Evolutionary conservation across 2,797 vertebrate genomes (phyloP).

Genomic region (Malurus splendens): DNA sequence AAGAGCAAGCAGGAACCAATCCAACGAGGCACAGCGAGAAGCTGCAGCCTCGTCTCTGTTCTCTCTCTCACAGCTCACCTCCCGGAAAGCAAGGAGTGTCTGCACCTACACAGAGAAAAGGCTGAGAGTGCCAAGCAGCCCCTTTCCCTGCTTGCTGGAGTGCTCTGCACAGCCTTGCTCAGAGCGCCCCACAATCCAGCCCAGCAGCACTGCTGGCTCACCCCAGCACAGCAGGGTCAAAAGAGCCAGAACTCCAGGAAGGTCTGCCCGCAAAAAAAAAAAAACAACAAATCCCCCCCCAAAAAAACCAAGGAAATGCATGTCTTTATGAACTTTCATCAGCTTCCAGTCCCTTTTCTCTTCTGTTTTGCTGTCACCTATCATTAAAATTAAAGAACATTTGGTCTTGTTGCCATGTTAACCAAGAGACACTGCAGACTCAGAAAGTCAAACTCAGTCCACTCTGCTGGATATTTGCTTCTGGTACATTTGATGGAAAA

Average conservation of each 20-base stretch:
- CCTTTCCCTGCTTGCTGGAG: background rate
- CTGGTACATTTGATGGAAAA: background rate
- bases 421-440: background rate
- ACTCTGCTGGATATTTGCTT: background rate
- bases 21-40: fast-evolving
- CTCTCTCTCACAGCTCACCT: background rate
- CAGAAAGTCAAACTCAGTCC: background rate
- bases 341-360: background rate
- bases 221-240: background rate
- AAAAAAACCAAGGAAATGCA: background rate
- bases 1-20: background rate
- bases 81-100: background rate
- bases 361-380: background rate
- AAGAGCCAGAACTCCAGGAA: background rate
- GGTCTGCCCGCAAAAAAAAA: background rate
- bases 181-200: background rate
- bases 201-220: background rate
- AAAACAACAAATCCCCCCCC: background rate
- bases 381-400: background rate
- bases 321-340: background rate
- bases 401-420: background rate
- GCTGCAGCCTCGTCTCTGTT: background rate
- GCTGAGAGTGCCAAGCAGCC: background rate
- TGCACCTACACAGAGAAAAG: background rate
- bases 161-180: background rate